phyloP scores from a whole-genome alignment of 2,113 vertebrate species.

The Onychorhynchus coronatus region DNA sequence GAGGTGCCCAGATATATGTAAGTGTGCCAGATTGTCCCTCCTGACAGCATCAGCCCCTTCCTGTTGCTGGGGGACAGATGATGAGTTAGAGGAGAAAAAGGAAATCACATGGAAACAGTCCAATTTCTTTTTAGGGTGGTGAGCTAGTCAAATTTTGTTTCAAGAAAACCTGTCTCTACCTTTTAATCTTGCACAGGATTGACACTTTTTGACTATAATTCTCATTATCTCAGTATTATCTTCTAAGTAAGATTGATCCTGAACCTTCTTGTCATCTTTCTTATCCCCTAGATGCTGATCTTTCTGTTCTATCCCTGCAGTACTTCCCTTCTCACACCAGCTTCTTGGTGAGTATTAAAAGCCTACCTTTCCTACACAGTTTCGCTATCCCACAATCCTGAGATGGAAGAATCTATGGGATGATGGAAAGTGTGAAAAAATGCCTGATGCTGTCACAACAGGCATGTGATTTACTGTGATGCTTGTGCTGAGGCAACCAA shows the following conservation, averaged over 20 bases:
- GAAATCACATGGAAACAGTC: neutral
- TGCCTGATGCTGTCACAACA: neutral
- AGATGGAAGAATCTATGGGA: neutral
- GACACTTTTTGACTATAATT: neutral
- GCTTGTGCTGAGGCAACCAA: neutral
- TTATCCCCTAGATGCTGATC: neutral
- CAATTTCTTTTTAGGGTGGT: neutral
- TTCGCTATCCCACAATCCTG: neutral
- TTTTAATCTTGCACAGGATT: neutral
- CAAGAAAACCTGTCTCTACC: neutral
- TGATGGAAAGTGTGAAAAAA: neutral
- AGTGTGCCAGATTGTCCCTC: neutral
- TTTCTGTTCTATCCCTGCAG: neutral
- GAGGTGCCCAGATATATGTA: neutral
- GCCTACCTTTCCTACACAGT: neutral
- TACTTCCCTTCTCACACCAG: neutral
- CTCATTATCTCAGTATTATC: neutral
- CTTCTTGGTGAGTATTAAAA: neutral
- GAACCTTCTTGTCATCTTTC: neutral
- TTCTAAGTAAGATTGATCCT: neutral
- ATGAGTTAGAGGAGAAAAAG: neutral
- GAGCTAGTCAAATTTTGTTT: neutral
- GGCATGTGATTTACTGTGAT: neutral
- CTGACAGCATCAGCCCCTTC: neutral
- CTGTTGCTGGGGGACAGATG: neutral